Base-by-base conservation (phyloP, 2,888 invertebrate species). In the Thecophora atra region DNA sequence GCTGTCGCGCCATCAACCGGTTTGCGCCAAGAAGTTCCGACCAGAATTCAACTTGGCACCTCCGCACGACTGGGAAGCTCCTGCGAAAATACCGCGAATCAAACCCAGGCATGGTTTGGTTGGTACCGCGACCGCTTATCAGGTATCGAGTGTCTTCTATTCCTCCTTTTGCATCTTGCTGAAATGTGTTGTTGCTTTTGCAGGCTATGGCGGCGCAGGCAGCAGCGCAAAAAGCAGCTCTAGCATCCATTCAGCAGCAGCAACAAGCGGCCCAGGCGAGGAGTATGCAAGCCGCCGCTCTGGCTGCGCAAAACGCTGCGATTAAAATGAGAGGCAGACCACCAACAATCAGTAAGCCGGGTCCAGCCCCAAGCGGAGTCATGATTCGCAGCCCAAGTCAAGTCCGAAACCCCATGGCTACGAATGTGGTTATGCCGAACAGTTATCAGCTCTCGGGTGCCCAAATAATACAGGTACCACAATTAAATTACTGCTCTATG, bases 11-110 rank as follows among this genome's bases (percentile, higher is more conserved):
- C 98, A 98, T 88, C 89, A 93, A 77, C 90, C 94, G 74, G 93
- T 95, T 2, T 98, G 98, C 86, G 90, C 91, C 56, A 95, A 96
- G 86, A 94, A 95, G 83, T 97, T 95, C 87, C 93, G 94, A 84
- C 93, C 95, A 0, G 95, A 95, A 77, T 88, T 91, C 62, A 97
- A 98, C 87, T 88, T 94, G 79, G 92, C 93, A 77, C 96, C 97
- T 6, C 94, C 96, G 0, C 87, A 91, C 1, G 96, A 96, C 82
- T 96, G 95, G 94, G 96, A 96, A 82, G 96, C 96, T 1, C 97
- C 97, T 1, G 96, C 96, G 5, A 96, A 97, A 87, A 95, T 96
- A 87, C 95, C 96, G 75, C 91, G 87, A 24, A 87, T 87, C 47
- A 87, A 87, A 77, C 87, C 87, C 7, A 79, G 86, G 1, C 87